Base-by-base conservation (phyloP, 2,888 invertebrate species). In the Xylophagus ater region DNA sequence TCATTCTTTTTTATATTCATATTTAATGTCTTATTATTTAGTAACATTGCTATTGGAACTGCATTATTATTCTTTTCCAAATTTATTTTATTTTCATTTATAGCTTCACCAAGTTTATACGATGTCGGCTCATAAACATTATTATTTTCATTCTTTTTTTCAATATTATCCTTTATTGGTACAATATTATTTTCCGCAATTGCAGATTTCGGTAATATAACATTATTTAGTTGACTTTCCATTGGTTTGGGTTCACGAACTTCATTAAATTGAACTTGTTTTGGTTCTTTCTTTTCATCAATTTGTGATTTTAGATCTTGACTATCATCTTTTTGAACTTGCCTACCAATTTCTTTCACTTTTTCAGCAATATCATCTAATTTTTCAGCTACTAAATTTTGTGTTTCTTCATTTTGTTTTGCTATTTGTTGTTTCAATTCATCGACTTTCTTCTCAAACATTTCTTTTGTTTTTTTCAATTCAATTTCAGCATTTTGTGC, bases 281-380 rank as follows among this genome's bases (percentile, higher is more conserved):
- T 33, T 47, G 41, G 4, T 17, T 42, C 29, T 41, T 65, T 65
- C 53, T 68, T 66, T 0, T 66, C 67, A 54, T 54, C 49, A 51
- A 60, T 62, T 31, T 68, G 67, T 1, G 66, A 68, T 44, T 65
- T 38, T 23, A 38, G 28, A 33, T 33, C 36, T 39, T 42, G 41
- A 32, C 42, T 25, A 26, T 43, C 44, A 37, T 56, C 58, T 36
- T 68, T 63, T 46, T 69, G 59, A 12, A 70, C 69, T 47, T 69
- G 67, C 44, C 65, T 64, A 46, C 66, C 61, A 47, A 71, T 65
- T 48, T 69, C 61, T 2, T 66, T 65, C n/a, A 65, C 68, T 15
- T 66, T 58, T 43, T 66, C 58, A 0, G 60, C 55, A 6, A 59
- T 58, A 49, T 60, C 48, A 8, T 55, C 58, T 4, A 59, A 44